Evolutionary conservation across 2,797 vertebrate species (phyloP), one percentile per base, ranked within the genome.

Genomic region (Chelon labrosus): DNA sequence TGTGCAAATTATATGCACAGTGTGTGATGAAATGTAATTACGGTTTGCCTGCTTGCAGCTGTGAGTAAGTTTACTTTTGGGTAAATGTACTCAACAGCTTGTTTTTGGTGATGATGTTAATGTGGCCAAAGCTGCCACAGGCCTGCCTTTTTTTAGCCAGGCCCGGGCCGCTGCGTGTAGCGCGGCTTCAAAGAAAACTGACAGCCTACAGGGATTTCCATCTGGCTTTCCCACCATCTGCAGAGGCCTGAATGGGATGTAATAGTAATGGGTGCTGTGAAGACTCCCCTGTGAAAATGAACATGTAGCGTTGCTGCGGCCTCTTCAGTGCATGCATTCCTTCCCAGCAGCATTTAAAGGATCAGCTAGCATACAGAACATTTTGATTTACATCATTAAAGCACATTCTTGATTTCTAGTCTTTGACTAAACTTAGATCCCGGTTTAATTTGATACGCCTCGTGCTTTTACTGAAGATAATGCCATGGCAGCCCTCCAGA

Each of bases 211-310:
- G 91, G 89, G 92, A 92, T 91, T 91, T 89, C 80, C 74, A 68
- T 89, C 74, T 88, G 82, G 85, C 83, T 91, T 94, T 94, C 91
- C 92, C 92, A 94, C 84, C 88, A 90, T 92, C 87, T 87, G 79
- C 77, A 80, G 64, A 67, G 79, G 73, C 75, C 79, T 77, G 68
- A 65, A 61, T 82, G 86, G 82, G 86, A 80, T 79, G 84, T 69
- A 73, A 87, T 82, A 83, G 42, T 65, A 47, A 76, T 65, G 73
- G 65, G 62, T 84, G 80, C 82, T 84, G 67, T 67, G 71, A 65
- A 85, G 85, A 67, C 80, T 89, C 82, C 70, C 74, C 52, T 56
- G 65, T 70, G 59, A 80, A 77, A 74, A 81, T 35, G n/a, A 59
- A 64, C 8, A 39, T 64, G 27, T 55, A 68, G 6, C 55, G 73